Evolutionary conservation across 2,888 invertebrate genomes (phyloP).

Genomic region (Phymatocera aterrima): DNA sequence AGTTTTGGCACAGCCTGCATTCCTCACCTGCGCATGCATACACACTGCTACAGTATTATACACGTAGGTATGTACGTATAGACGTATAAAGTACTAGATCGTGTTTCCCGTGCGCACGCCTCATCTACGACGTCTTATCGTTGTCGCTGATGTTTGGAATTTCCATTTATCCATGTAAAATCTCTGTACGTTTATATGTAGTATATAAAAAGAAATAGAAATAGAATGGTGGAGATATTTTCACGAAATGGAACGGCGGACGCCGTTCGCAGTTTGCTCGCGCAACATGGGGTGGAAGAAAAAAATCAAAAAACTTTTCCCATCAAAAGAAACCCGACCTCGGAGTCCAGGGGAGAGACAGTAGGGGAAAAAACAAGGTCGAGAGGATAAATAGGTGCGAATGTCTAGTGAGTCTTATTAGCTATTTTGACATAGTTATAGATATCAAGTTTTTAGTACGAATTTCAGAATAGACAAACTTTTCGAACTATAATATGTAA

Average conservation of each 20-base stretch:
- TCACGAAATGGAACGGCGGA: neutral
- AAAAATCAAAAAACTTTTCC: conserved; percentile 39
- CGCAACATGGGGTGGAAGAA: neutral
- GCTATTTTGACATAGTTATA: neutral
- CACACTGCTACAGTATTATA: neutral
- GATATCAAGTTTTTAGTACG: too few species aligned
- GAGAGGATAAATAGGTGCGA: neutral
- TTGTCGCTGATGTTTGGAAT: neutral
- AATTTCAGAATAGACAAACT: too few species aligned
- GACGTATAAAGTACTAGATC: neutral
- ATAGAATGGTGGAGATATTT: neutral
- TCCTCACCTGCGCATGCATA: neutral
- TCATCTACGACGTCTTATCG: conserved; percentile 1
- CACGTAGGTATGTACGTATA: neutral
- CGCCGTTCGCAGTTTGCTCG: neutral
- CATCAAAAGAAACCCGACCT: neutral
- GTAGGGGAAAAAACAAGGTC: neutral
- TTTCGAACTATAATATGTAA: too few species aligned
- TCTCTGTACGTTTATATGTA: neutral
- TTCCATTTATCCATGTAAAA: neutral
- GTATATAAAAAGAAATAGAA: neutral
- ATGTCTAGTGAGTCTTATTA: neutral
- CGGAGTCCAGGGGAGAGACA: neutral
- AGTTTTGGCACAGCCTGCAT: neutral
- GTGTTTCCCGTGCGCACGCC: neutral